These are phyloP conservation scores for Sialis fuliginosa DNA, from an alignment of 2,888 invertebrate genomes.

Conservation along the genomic window DNA sequence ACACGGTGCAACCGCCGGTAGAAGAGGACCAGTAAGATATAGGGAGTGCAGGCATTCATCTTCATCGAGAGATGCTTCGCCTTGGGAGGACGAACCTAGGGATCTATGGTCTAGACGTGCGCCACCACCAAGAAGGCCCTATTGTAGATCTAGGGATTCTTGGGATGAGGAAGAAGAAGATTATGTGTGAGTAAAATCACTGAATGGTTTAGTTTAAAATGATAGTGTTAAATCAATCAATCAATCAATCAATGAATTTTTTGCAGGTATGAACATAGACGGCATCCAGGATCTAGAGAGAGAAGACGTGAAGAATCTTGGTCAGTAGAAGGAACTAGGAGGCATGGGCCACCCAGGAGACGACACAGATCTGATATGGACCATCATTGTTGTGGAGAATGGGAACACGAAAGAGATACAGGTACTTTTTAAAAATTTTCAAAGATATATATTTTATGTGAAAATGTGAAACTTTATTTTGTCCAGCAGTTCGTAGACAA, in stretches of 20 bases:
- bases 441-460: no score
- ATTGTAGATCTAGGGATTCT: slow-evolving; percentile 22
- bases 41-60: slow-evolving; percentile 29
- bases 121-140: slow-evolving; percentile 7
- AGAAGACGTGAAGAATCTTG: slow-evolving; percentile 20
- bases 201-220: background rate
- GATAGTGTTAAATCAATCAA: background rate
- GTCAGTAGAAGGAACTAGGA: slow-evolving; percentile 9
- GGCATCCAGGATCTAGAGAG: slow-evolving; percentile 24
- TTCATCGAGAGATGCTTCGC: slow-evolving; percentile 58
- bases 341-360: slow-evolving; percentile 21
- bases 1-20: slow-evolving; percentile 11
- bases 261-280: slow-evolving; percentile 20
- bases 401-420: slow-evolving; percentile 30
- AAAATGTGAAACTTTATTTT: no score
- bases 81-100: slow-evolving; percentile 54
- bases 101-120: slow-evolving; percentile 31
- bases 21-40: slow-evolving; percentile 13
- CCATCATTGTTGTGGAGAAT: slow-evolving; percentile 29
- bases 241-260: background rate
- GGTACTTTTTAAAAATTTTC: slow-evolving; percentile 14
- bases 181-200: slow-evolving; percentile 38
- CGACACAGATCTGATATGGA: slow-evolving; percentile 15
- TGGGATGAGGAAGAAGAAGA: slow-evolving; percentile 54
- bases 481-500: no score